Percentiles rank a stretch among this genome's conserved stretches.
phyloP scores from a whole-genome alignment of 2,113 vertebrate genomes.

The Sturnira hondurensis region DNA sequence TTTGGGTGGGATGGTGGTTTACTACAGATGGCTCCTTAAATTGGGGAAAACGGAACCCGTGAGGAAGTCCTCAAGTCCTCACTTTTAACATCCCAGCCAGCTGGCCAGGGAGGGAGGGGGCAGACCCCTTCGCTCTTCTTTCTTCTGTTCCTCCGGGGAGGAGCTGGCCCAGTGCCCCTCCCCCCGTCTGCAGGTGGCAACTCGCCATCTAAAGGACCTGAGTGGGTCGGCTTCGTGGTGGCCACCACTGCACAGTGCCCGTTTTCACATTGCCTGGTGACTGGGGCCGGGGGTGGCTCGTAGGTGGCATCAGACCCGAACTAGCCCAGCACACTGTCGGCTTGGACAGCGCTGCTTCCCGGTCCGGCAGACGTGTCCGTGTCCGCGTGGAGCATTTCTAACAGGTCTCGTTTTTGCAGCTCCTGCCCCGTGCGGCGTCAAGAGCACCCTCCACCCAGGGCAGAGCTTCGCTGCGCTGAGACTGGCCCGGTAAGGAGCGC shows the following conservation, averaged over 20 bases:
- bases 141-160: slow-evolving; percentile 56
- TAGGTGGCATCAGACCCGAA: not conserved
- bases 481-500: slow-evolving; percentile 78
- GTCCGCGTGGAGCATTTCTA: slow-evolving; percentile 69
- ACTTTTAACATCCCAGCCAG: not conserved
- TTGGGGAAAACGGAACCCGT: not conserved
- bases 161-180: slow-evolving; percentile 27
- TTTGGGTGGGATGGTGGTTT: not conserved
- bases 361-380: slow-evolving; percentile 26
- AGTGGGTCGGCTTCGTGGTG: not conserved
- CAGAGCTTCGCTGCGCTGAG: slow-evolving; percentile 55
- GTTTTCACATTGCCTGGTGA: not conserved
- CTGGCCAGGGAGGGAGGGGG: accelerated
- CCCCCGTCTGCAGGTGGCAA: not conserved
- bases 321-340: not conserved
- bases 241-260: not conserved
- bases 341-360: slow-evolving; percentile 15
- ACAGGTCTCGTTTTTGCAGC: slow-evolving; percentile 80
- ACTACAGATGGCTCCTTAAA: not conserved
- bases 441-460: slow-evolving; percentile 70
- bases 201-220: not conserved
- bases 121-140: not conserved
- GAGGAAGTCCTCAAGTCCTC: not conserved
- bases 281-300: not conserved
- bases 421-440: slow-evolving; percentile 69